Percentiles rank a stretch among this genome's conserved stretches.
phyloP scores from a whole-genome alignment of 1,140 invertebrate genomes.

The Drosophila rhopaloa region DNA sequence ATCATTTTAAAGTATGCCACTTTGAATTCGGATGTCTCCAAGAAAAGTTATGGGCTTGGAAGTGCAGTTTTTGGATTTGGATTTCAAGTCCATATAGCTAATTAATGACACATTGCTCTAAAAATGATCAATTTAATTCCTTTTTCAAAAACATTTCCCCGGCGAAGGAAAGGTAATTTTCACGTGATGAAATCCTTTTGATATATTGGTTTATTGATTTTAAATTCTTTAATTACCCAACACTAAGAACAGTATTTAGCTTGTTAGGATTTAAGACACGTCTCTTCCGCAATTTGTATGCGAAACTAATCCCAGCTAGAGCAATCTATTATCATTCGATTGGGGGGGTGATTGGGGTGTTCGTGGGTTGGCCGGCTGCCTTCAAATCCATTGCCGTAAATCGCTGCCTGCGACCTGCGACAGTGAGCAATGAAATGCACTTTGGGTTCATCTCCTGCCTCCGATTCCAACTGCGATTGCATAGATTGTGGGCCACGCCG shows the following conservation, averaged over 20 bases:
- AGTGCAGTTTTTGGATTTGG: too few relatives aligned
- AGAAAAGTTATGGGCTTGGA: too few relatives aligned
- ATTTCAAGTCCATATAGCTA: too few relatives aligned
- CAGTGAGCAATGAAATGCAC: slow-evolving; percentile 81
- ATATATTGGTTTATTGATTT: slow-evolving; percentile 38
- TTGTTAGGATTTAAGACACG: slow-evolving; percentile 42
- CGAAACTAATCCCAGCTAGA: slow-evolving; percentile 59
- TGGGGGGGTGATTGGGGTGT: slow-evolving; percentile 14
- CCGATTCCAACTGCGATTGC: slow-evolving; percentile 19
- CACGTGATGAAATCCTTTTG: not conserved
- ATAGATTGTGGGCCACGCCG: slow-evolving; percentile 26
- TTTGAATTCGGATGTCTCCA: too few relatives aligned
- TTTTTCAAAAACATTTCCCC: too few relatives aligned
- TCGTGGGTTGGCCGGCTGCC: slow-evolving; percentile 4
- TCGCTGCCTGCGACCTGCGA: slow-evolving; percentile 52
- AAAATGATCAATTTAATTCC: not conserved
- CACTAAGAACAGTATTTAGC: slow-evolving; percentile 53
- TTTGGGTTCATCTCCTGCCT: slow-evolving; percentile 67
- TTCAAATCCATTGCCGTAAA: slow-evolving; percentile 43
- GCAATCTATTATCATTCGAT: slow-evolving; percentile 67
- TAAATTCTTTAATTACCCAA: slow-evolving; percentile 45
- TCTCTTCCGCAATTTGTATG: slow-evolving; percentile 65
- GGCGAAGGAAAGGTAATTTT: not conserved
- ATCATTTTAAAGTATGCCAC: too few relatives aligned
- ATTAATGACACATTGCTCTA: too few relatives aligned